Evolutionary conservation across 2,113 vertebrate species (phyloP).

Genomic region (Macrotus californicus): DNA sequence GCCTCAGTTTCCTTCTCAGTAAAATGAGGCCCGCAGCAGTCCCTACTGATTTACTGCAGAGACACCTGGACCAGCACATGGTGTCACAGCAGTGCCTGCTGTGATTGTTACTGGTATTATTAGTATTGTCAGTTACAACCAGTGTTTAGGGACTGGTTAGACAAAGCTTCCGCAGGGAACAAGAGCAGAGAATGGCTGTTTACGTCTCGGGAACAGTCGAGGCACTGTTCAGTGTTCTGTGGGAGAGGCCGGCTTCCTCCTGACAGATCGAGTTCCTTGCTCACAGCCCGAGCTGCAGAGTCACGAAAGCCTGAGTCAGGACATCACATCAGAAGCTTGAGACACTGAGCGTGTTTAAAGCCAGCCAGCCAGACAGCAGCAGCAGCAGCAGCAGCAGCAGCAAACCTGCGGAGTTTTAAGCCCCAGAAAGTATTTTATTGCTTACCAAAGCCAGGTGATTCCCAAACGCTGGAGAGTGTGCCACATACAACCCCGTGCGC

Average conservation of each 20-base stretch:
- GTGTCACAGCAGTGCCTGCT: not conserved
- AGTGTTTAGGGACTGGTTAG: not conserved
- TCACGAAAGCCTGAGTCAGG: not conserved
- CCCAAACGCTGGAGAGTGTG: not conserved
- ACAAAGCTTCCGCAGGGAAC: not conserved
- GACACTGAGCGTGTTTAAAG: not conserved
- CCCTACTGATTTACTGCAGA: not conserved
- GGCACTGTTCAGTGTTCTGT: not conserved
- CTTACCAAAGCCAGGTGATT: not conserved
- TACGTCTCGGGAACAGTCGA: not conserved
- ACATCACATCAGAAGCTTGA: not conserved
- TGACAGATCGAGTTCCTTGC: not conserved
- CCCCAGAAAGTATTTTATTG: not conserved
- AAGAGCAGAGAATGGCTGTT: not conserved
- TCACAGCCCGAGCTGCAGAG: not conserved
- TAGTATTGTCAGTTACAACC: not conserved
- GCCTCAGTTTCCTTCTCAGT: not conserved
- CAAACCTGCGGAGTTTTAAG: not conserved
- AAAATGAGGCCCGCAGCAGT: not conserved
- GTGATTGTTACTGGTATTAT: not conserved
- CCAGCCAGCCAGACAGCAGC: fast-evolving
- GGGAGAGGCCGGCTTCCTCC: not conserved
- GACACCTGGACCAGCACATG: not conserved
- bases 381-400: not conserved
- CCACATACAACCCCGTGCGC: not conserved